Base-by-base conservation (phyloP, 2,113 vertebrate genomes). In the Centropus unirufus region DNA sequence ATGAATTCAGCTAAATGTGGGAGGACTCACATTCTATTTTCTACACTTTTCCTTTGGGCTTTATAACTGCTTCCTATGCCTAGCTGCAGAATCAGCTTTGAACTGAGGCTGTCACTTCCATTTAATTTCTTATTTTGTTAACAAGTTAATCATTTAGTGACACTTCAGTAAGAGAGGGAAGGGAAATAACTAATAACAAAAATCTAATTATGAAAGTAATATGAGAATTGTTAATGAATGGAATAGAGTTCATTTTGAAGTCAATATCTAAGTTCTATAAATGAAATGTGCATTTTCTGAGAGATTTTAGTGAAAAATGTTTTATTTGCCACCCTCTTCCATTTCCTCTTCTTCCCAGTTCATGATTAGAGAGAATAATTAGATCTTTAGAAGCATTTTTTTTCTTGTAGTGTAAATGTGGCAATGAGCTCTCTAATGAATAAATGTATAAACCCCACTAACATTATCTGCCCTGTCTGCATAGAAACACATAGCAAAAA, bases 71-170 rank as follows among this genome's bases (percentile, higher is more conserved):
- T 87, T 66, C 44, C 44, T 47, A 39, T 40, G 47, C 40, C 58
- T 85, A 80, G 64, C 1, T 92, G 79, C 66, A 90, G 32, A 90
- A 90, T 32, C 63, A 80, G 46, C 36, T 83, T 83, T 92, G 72
- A 86, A 83, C 24, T 20, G 29, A 88, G 19, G 8, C 34, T 59
- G 29, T 69, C 59, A 76, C 30, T 83, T 88, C n/a, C 30, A 88
- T 36, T 74, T 75, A 74, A 87, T 92, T 86, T 88, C 59, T 59
- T 81, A 57, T 84, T 93, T 94, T 87, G 39, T 74, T 90, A 92
- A 61, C 47, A 66, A 77, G 39, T 83, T 90, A 92, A 78, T 92
- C 3, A 92, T 58, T 67, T 51, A 58, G 34, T 16, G 11, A 89
- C 49, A 57, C 27, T 39, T 80, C 14, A 89, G 76, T 49, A 91